Evolutionary conservation across 2,888 invertebrate genomes (phyloP).

Genomic region (Morpho helenor): DNA sequence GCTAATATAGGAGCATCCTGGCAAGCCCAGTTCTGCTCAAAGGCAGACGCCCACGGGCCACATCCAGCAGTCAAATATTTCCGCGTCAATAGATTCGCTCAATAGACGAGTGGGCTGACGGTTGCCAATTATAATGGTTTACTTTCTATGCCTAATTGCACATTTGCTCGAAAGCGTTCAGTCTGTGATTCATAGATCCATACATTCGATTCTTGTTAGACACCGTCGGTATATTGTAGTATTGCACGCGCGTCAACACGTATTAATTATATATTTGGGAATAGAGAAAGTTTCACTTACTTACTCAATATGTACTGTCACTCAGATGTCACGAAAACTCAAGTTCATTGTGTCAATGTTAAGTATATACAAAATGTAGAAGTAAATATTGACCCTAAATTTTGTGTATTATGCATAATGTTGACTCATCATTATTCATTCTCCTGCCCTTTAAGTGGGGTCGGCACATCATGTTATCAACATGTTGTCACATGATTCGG

Average conservation of each 20-base stretch:
- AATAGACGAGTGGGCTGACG: conserved; percentile 57
- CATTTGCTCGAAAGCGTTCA: conserved; percentile 40
- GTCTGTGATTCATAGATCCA: conserved; percentile 38
- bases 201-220: neutral
- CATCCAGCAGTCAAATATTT: conserved; percentile 49
- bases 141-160: conserved; percentile 67
- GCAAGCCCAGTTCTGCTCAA: neutral
- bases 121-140: conserved; percentile 63
- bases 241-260: conserved; percentile 23
- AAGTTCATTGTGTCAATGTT: too few relatives aligned
- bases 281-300: neutral
- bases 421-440: too few relatives aligned
- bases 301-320: conserved; percentile 3
- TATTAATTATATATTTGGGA: neutral
- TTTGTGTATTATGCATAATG: too few relatives aligned
- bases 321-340: conserved; percentile 4
- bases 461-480: too few relatives aligned
- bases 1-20: neutral
- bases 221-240: conserved; percentile 20
- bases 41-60: conserved; percentile 42
- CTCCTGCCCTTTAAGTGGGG: too few relatives aligned
- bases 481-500: too few relatives aligned
- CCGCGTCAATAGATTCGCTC: conserved; percentile 48
- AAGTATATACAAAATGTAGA: too few relatives aligned
- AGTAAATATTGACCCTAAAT: too few relatives aligned